phyloP scores from a whole-genome alignment of 2,888 invertebrate species.

The Pachycephus smyrnensis region DNA sequence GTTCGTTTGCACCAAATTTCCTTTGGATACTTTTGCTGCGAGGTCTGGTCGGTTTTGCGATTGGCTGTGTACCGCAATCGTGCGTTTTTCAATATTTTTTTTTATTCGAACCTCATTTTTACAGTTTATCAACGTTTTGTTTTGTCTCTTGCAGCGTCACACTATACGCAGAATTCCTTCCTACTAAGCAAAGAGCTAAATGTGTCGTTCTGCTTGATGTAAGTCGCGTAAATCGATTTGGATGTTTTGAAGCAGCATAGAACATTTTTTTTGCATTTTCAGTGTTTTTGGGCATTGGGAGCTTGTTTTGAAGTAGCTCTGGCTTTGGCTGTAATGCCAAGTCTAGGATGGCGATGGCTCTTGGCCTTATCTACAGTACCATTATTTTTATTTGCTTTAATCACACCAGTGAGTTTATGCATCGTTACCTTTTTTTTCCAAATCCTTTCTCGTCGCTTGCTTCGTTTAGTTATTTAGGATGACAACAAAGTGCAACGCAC shows the following conservation, averaged over 20 bases:
- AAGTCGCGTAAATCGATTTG: conserved; percentile 65
- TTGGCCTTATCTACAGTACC: conserved; percentile 93
- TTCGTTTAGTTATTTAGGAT: not conserved
- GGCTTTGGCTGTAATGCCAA: conserved; percentile 91
- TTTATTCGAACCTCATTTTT: not conserved
- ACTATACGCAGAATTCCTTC: conserved; percentile 95
- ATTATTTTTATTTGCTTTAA: conserved; percentile 82
- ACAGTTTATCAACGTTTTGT: conserved; percentile 9
- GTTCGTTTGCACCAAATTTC: conserved; percentile 91
- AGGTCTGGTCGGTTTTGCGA: conserved; percentile 94
- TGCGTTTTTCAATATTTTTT: conserved; percentile 71
- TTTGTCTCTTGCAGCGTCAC: conserved; percentile 79
- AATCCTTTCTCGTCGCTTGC: conserved; percentile 1
- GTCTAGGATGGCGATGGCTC: conserved; percentile 91
- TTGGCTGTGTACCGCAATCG: conserved; percentile 98
- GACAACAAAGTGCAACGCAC: not conserved
- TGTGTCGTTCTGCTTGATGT: conserved; percentile 96
- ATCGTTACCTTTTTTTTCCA: conserved; percentile 3
- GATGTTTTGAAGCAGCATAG: conserved; percentile 2
- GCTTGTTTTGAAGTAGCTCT: conserved; percentile 93
- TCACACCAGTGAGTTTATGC: conserved; percentile 78
- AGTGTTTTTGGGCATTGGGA: conserved; percentile 97
- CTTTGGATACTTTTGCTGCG: conserved; percentile 91
- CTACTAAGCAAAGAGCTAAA: conserved; percentile 92
- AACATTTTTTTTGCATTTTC: conserved; percentile 32